These are phyloP conservation scores for Prunella fulvescens DNA, from an alignment of 2,113 vertebrate genomes.

Conservation along the genomic window DNA sequence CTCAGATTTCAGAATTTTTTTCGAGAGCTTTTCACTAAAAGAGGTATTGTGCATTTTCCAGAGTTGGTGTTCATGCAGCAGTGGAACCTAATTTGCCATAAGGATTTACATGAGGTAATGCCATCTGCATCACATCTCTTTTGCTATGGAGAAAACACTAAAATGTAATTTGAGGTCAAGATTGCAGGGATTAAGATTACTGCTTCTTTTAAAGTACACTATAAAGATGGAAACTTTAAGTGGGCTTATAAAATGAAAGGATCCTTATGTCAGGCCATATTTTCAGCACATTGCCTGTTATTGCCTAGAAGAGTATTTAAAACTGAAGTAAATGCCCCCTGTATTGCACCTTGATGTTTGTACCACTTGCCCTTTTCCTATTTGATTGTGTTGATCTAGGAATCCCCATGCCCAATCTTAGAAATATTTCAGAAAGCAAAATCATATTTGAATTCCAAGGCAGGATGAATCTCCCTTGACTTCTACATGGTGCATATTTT, in stretches of 20 bases:
- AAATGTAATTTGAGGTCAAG: not conserved
- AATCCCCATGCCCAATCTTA: not conserved
- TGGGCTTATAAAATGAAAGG: constrained; percentile 29
- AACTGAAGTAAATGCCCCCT: not conserved
- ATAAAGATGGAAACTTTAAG: constrained; percentile 5
- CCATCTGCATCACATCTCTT: constrained; percentile 12
- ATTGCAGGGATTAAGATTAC: constrained; percentile 25
- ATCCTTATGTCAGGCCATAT: not conserved
- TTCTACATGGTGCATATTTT: not conserved
- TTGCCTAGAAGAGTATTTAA: not conserved
- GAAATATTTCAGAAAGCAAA: not conserved
- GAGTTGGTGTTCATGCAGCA: not conserved
- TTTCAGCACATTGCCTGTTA: constrained; percentile 20
- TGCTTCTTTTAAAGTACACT: constrained; percentile 8
- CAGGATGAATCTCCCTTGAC: not conserved
- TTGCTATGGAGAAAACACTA: not conserved
- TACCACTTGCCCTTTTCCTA: not conserved
- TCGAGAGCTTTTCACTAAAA: not conserved
- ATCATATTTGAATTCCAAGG: not conserved
- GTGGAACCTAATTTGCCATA: not conserved
- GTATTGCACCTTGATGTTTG: not conserved
- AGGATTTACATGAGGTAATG: constrained; percentile 26
- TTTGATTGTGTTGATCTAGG: not conserved
- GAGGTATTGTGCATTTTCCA: not conserved
- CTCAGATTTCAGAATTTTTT: not conserved